Percentiles rank a stretch among this genome's conserved stretches.
Conservation (phyloP, 2,113 vertebrate species). For the Oryzias celebensis region DNA sequence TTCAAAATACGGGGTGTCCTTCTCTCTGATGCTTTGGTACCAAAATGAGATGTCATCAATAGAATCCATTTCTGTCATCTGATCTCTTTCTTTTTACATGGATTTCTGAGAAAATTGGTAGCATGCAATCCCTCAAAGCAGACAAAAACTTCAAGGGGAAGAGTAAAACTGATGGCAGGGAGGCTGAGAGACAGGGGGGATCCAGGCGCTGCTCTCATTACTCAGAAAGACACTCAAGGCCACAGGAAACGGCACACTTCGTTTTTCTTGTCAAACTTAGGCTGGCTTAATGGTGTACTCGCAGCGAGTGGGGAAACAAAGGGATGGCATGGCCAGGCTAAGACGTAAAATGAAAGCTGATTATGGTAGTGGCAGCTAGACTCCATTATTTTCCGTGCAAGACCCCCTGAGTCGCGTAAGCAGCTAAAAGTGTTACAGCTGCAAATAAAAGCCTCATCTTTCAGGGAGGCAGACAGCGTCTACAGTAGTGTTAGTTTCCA, state of each 20-base stretch:
- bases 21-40: too few relatives aligned
- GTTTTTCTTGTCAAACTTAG: conserved; percentile 80
- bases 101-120: conserved; percentile 32
- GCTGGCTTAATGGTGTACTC: conserved; percentile 67
- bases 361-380: not conserved
- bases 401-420: conserved; percentile 35
- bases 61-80: conserved; percentile 41
- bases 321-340: conserved; percentile 29
- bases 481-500: conserved; percentile 23
- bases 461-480: conserved; percentile 19
- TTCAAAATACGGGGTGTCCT: too few relatives aligned
- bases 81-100: conserved; percentile 41
- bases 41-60: too few relatives aligned
- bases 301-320: conserved; percentile 67
- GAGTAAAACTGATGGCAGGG: conserved; percentile 33
- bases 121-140: conserved; percentile 51
- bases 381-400: conserved; percentile 9
- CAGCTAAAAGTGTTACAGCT: conserved; percentile 10
- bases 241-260: conserved; percentile 74
- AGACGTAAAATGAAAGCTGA: conserved; percentile 31
- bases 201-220: conserved; percentile 70
- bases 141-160: conserved; percentile 60
- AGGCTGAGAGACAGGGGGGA: conserved; percentile 41
- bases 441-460: conserved; percentile 43
- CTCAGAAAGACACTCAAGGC: conserved; percentile 77